Percentiles rank a stretch among this genome's conserved stretches.
phyloP scores from a whole-genome alignment of 2,113 vertebrate species.

The Platycercus adscitus region DNA sequence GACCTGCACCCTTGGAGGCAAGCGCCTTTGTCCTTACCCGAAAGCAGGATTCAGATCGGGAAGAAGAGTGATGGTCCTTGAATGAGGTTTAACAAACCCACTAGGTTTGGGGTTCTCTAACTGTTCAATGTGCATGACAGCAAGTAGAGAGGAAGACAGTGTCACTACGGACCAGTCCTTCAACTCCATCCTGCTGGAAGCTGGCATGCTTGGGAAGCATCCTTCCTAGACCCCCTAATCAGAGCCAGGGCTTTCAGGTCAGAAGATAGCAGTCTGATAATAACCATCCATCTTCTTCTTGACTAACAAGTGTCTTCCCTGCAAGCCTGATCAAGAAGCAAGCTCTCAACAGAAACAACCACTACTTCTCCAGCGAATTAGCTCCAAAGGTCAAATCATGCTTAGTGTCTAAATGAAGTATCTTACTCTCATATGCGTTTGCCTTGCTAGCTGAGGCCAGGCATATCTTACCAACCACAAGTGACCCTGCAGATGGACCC shows the following conservation, averaged over 20 bases:
- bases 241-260: neutral
- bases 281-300: neutral
- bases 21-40: neutral
- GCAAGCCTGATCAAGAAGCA: neutral
- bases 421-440: neutral
- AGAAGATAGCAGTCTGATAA: neutral
- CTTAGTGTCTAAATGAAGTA: neutral
- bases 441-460: neutral
- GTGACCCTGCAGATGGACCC: neutral
- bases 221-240: neutral
- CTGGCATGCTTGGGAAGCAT: neutral
- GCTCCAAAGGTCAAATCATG: neutral
- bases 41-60: neutral
- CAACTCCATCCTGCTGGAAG: neutral
- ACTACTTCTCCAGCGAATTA: neutral
- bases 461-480: neutral
- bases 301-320: neutral
- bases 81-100: accelerated
- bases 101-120: neutral
- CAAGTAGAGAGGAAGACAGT: neutral
- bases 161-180: neutral
- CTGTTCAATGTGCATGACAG: neutral
- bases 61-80: neutral
- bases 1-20: neutral
- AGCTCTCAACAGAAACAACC: neutral